phyloP scores from a whole-genome alignment of 2,113 vertebrate genomes.

The Chunga burmeisteri region DNA sequence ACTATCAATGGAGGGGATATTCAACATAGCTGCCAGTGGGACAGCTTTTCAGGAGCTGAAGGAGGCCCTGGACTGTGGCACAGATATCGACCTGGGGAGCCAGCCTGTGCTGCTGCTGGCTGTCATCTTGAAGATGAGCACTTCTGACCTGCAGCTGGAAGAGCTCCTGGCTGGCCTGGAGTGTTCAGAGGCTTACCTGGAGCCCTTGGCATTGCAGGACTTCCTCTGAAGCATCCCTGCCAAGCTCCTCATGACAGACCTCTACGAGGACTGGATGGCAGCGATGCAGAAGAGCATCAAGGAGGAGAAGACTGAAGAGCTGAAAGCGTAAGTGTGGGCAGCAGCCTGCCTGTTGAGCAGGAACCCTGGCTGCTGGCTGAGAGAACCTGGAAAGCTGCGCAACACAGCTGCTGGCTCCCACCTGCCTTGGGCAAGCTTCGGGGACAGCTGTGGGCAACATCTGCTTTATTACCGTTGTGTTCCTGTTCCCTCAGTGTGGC shows the following conservation, averaged over 20 bases:
- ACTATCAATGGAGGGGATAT: rapidly evolving
- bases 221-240: neutral
- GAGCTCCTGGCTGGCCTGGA: neutral
- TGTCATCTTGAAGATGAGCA: neutral
- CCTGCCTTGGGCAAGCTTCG: neutral
- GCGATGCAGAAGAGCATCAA: neutral
- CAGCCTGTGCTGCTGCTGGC: neutral
- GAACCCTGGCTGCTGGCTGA: neutral
- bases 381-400: neutral
- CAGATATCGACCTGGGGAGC: neutral
- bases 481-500: neutral
- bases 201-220: neutral
- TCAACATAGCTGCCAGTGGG: neutral
- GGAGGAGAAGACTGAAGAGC: neutral
- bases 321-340: neutral
- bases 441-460: neutral
- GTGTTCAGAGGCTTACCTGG: neutral
- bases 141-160: neutral
- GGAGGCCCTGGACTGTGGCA: neutral
- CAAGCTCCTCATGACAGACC: neutral
- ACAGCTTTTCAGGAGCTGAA: neutral
- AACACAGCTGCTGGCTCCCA: neutral
- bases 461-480: neutral
- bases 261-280: neutral
- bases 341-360: too few species aligned